Evolutionary conservation across 2,888 invertebrate genomes (phyloP).

Genomic region (Lagria hirta): DNA sequence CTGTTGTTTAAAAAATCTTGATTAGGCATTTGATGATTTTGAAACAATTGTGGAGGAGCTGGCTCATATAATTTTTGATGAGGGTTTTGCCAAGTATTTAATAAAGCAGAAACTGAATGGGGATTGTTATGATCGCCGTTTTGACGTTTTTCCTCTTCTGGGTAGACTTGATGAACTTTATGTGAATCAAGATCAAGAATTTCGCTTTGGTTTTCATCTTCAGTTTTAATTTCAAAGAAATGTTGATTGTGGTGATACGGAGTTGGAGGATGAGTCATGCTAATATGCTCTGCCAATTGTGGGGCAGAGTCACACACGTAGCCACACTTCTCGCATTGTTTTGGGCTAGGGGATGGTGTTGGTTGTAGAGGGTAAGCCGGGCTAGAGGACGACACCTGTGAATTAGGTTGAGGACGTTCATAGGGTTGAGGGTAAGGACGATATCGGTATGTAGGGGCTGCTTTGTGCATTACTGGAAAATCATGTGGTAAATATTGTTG

Average conservation of each 20-base stretch:
- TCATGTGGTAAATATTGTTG: constrained; percentile 48
- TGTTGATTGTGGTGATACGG: constrained; percentile 58
- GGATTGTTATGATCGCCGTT: constrained; percentile 46
- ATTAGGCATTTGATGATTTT: constrained; percentile 60
- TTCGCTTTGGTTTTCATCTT: constrained; percentile 76
- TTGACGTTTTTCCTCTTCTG: constrained; percentile 54
- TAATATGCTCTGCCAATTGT: constrained; percentile 74
- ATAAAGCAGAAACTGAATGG: constrained; percentile 62
- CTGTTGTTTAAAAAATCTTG: constrained; percentile 56
- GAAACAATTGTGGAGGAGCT: constrained; percentile 12
- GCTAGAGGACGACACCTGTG: constrained; percentile 52
- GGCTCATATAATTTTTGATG: constrained; percentile 44
- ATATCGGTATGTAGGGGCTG: constrained; percentile 47
- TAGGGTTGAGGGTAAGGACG: constrained; percentile 55
- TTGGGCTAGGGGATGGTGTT: constrained; percentile 70
- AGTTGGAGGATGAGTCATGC: constrained; percentile 63
- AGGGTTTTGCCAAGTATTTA: constrained; percentile 50
- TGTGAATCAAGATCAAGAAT: constrained; percentile 87
- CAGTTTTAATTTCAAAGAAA: constrained; percentile 60
- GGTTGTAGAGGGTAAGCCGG: constrained; percentile 66
- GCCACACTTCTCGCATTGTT: constrained; percentile 84
- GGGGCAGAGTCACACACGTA: constrained; percentile 75
- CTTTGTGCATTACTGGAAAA: constrained; percentile 45
- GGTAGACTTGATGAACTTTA: constrained; percentile 67
- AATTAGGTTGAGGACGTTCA: constrained; percentile 51